Base-by-base conservation (phyloP, 1,140 invertebrate genomes). In the Leptonema lineaticorne region DNA sequence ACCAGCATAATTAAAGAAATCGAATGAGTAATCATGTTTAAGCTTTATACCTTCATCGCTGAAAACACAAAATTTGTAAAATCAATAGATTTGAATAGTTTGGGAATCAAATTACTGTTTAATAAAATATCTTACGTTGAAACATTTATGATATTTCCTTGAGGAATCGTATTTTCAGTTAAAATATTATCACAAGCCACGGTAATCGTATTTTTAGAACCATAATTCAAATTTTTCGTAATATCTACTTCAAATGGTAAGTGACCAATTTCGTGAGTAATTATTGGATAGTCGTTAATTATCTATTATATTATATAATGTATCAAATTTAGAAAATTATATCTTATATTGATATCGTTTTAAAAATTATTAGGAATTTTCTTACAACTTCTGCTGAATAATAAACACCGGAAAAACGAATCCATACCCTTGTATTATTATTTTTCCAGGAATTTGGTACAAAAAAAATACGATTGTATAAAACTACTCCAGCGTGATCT, bases 1-100 rank as follows among this genome's bases (percentile, higher is more conserved):
- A 3, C 97, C 97, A 9, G 96, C 96, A 80, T 98, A 99, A 78
- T 99, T 98, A 82, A 97, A 98, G 79, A 98, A 99, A 77, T 99
- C 97, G 79, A 98, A 98, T 16, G 90, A 90, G 66, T 95, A 92
- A 26, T 86, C 85, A 76, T 96, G 92, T 45, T 88, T 80, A 72
- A 90, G 88, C 59, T 87, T 86, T 1, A 84, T 86, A 22, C 86
- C 83, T 63, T 85, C 86, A 75, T 93, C 89, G 64, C 85, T 88
- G 74, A 14, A 77, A 78, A 70, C 46, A 63, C 22, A 18, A 20
- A n/a, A 57, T 6, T 57, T 24, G 26, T 26, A 27, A 27, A 57
- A n/a, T n/a, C n/a, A n/a, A n/a, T n/a, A n/a, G n/a, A n/a, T 16
- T 11, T 28, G 6, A 20, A 9, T 1, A 41, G 14, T 63, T 37